Conservation (phyloP, 2,797 vertebrate genomes). For the Rhinophrynus dorsalis region DNA sequence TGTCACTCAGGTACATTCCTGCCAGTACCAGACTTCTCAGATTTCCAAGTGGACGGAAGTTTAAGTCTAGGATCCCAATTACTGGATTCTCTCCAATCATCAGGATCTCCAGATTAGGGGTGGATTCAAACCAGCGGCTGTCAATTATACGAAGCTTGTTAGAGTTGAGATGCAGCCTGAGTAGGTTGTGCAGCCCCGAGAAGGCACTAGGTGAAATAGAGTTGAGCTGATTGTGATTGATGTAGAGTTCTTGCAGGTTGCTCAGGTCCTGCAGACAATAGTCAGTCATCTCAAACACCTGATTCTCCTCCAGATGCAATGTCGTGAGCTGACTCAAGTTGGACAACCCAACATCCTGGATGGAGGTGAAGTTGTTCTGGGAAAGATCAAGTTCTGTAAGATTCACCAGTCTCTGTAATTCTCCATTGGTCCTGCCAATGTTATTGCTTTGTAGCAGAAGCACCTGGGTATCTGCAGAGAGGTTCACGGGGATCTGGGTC, state of each 20-base stretch:
- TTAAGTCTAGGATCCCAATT: slow-evolving; percentile 89
- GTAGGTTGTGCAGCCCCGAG: slow-evolving; percentile 83
- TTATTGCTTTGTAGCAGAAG: slow-evolving; percentile 96
- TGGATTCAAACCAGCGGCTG: slow-evolving; percentile 93
- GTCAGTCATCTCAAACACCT: slow-evolving; percentile 90
- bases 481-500: slow-evolving; percentile 88
- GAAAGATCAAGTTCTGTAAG: slow-evolving; percentile 94
- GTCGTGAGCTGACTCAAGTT: slow-evolving; percentile 94
- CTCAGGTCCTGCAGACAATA: slow-evolving; percentile 88
- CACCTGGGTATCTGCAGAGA: slow-evolving; percentile 93
- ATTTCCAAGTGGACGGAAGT: slow-evolving; percentile 89
- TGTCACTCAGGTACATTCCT: slow-evolving; percentile 92
- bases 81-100: slow-evolving; percentile 98
- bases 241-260: slow-evolving; percentile 94
- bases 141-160: slow-evolving; percentile 89
- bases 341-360: slow-evolving; percentile 85
- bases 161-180: slow-evolving; percentile 94
- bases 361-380: slow-evolving; percentile 93
- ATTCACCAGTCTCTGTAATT: slow-evolving; percentile 91
- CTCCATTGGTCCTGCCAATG: slow-evolving; percentile 85
- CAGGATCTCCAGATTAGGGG: slow-evolving; percentile 93
- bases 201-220: slow-evolving; percentile 89
- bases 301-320: slow-evolving; percentile 94
- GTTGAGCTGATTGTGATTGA: slow-evolving; percentile 96
- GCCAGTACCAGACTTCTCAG: slow-evolving; percentile 91